A percentile compares a stretch with the other conserved stretches of the same genome.
Conservation (phyloP, 1,140 invertebrate species). For the Brachionus angularis region DNA sequence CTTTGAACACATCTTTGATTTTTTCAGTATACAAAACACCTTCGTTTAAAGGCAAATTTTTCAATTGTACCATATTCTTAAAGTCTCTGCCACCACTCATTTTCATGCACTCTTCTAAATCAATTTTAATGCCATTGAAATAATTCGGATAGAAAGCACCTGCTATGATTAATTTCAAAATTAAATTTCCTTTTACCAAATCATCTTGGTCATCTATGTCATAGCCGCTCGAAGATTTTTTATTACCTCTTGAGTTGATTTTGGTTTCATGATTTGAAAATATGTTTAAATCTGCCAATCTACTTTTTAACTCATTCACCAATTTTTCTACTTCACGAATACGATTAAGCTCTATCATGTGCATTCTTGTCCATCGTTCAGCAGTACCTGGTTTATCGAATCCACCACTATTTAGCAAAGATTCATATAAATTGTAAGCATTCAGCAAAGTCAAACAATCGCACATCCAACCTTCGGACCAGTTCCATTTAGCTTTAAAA, state of each 20-base stretch:
- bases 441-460: constrained; percentile 77
- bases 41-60: constrained; percentile 32
- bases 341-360: constrained; percentile 30
- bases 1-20: constrained; percentile 37
- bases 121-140: constrained; percentile 14
- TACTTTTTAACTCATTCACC: not conserved
- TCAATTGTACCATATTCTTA: constrained; percentile 22
- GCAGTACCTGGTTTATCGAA: not conserved
- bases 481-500: constrained; percentile 61
- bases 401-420: not conserved
- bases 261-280: not conserved
- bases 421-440: constrained; percentile 67
- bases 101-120: not conserved
- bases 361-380: not conserved
- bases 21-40: constrained; percentile 34
- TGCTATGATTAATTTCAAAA: constrained; percentile 20
- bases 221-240: not conserved
- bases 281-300: not conserved
- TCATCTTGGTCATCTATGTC: not conserved
- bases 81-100: constrained; percentile 15
- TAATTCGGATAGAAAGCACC: constrained; percentile 44
- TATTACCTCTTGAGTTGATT: not conserved
- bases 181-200: not conserved
- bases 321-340: constrained; percentile 34
- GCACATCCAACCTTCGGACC: constrained; percentile 66